phyloP scores from a whole-genome alignment of 2,888 invertebrate genomes.

The Cataglyphis altisquamis region DNA sequence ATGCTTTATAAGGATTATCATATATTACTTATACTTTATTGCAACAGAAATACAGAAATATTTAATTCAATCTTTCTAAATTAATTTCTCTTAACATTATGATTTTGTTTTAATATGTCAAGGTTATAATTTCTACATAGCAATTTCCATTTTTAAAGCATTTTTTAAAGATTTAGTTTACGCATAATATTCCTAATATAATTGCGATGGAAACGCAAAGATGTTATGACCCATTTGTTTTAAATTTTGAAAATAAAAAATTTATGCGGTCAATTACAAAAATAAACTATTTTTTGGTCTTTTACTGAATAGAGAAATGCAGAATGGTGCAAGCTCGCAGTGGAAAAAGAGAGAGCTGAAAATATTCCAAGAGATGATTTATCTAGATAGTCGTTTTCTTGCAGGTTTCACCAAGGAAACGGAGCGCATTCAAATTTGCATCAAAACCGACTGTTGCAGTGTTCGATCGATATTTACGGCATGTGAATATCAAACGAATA shows the following conservation, averaged over 20 bases:
- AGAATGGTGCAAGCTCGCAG: not conserved
- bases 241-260: slow-evolving; percentile 36
- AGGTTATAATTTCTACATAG: not conserved
- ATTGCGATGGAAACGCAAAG: slow-evolving; percentile 12
- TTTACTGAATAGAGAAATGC: slow-evolving; percentile 13
- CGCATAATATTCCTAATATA: slow-evolving; percentile 1
- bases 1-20: not conserved
- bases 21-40: slow-evolving; percentile 2
- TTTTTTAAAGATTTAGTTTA: not conserved
- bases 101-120: not conserved
- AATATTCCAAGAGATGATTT: slow-evolving; percentile 38
- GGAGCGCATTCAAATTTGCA: slow-evolving; percentile 30
- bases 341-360: not conserved
- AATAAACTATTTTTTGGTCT: slow-evolving; percentile 12
- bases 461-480: slow-evolving; percentile 28
- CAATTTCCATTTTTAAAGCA: slow-evolving; percentile 11
- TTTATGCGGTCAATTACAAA: slow-evolving; percentile 41
- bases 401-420: slow-evolving; percentile 7
- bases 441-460: slow-evolving; percentile 25
- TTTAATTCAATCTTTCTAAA: not conserved
- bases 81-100: not conserved
- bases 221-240: slow-evolving; percentile 26
- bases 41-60: not conserved
- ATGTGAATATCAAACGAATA: slow-evolving; percentile 2
- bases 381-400: slow-evolving; percentile 22